phyloP scores from a whole-genome alignment of 2,888 invertebrate genomes.

The Drosophila koepferae region DNA sequence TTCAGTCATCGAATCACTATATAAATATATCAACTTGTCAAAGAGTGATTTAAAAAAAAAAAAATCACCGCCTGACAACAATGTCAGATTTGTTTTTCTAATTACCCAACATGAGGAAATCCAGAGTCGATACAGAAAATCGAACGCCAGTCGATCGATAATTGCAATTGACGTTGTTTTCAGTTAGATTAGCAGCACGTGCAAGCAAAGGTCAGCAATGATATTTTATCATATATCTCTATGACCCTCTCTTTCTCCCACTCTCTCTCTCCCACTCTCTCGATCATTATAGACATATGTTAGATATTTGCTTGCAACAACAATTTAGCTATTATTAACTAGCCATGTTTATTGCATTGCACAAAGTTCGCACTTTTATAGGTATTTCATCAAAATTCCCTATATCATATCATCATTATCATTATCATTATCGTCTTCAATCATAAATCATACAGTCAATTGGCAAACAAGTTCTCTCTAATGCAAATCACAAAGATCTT shows the following conservation, averaged over 20 bases:
- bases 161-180: constrained; percentile 18
- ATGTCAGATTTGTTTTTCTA: constrained; percentile 16
- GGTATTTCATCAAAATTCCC: constrained; percentile 17
- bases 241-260: neutral
- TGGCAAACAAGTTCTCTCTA: constrained; percentile 39
- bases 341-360: constrained; percentile 24
- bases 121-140: constrained; percentile 27
- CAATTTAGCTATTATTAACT: constrained; percentile 18
- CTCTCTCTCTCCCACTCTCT: neutral
- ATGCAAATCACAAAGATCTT: constrained; percentile 10
- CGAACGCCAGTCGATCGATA: constrained; percentile 22
- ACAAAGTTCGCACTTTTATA: constrained; percentile 20
- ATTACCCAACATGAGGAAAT: constrained; percentile 33
- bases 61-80: constrained; percentile 31
- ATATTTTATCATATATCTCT: neutral
- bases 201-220: constrained; percentile 14
- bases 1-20: neutral
- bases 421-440: constrained; percentile 4
- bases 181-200: constrained; percentile 36
- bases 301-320: constrained; percentile 1
- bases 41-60: neutral
- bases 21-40: neutral
- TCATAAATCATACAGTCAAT: constrained; percentile 29
- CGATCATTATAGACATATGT: neutral
- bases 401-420: constrained; percentile 16